Conservation (phyloP, 2,888 invertebrate genomes). For the Melanophora roralis region DNA sequence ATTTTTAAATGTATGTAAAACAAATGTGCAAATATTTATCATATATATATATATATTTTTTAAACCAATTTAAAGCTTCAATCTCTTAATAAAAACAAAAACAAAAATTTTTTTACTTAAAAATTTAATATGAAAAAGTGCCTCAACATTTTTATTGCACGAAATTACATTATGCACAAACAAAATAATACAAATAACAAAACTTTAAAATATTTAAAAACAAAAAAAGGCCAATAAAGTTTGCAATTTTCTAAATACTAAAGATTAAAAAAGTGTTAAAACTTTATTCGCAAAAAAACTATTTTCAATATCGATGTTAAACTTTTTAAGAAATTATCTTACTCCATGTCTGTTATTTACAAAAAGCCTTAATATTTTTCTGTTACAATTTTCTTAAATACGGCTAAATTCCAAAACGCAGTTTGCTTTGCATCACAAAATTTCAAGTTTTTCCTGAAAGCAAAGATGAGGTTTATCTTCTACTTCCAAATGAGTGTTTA, state of each 20-base stretch:
- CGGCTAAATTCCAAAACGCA: no score
- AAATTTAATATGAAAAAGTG: constrained; percentile 57
- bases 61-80: constrained; percentile 25
- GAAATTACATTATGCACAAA: constrained; percentile 59
- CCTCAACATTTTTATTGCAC: constrained; percentile 61
- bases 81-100: constrained; percentile 11
- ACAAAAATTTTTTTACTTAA: no score
- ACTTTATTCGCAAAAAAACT: no score
- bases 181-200: constrained; percentile 2
- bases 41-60: constrained; percentile 3
- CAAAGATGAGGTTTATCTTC: no score
- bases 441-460: no score
- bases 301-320: no score
- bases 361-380: not conserved
- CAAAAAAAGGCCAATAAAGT: not conserved
- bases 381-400: constrained; percentile 29
- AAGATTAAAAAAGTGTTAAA: not conserved
- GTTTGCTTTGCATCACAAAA: no score
- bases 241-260: not conserved
- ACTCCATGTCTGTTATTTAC: not conserved
- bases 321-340: no score
- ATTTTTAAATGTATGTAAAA: not conserved
- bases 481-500: no score
- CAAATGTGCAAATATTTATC: constrained; percentile 47
- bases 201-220: constrained; percentile 10